phyloP scores from a whole-genome alignment of 1,140 invertebrate species.

The Drosophila truncata region DNA sequence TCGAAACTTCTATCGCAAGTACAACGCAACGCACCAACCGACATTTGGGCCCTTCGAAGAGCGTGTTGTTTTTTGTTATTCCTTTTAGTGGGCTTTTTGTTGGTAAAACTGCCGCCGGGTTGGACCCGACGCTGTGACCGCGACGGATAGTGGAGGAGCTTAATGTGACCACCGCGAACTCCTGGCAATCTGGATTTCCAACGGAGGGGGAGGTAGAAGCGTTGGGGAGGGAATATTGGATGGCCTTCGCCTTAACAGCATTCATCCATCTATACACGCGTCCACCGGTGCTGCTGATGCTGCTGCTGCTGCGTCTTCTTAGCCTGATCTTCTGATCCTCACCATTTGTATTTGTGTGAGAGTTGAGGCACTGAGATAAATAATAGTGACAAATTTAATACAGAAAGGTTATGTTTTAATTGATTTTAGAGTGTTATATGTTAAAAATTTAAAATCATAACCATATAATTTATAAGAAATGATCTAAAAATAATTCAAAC shows the following conservation, averaged over 20 bases:
- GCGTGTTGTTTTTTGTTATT: slow-evolving; percentile 6
- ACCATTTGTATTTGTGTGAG: slow-evolving; percentile 70
- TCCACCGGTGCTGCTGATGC: slow-evolving; percentile 29
- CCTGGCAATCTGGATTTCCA: slow-evolving; percentile 75
- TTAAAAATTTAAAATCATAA: too few relatives aligned
- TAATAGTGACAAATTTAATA: background rate
- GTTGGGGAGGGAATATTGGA: slow-evolving; percentile 58
- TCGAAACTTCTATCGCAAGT: slow-evolving; percentile 78
- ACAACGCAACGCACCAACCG: slow-evolving; percentile 61
- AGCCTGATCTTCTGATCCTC: slow-evolving; percentile 75
- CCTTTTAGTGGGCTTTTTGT: slow-evolving; percentile 16
- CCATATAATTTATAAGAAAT: too few relatives aligned
- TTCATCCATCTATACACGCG: slow-evolving; percentile 73
- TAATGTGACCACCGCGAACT: slow-evolving; percentile 75
- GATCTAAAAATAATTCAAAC: background rate
- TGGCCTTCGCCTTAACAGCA: slow-evolving; percentile 80
- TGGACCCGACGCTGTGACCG: slow-evolving; percentile 42
- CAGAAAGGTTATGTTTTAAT: too few relatives aligned
- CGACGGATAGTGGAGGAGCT: slow-evolving; percentile 65
- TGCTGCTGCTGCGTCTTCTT: slow-evolving; percentile 27
- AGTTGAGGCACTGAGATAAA: slow-evolving; percentile 5
- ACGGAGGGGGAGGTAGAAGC: slow-evolving; percentile 4
- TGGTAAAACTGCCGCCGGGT: slow-evolving; percentile 58
- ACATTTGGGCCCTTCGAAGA: slow-evolving; percentile 73
- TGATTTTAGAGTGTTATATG: too few relatives aligned